A percentile compares a stretch with the other conserved stretches of the same genome.
Evolutionary conservation across 2,113 vertebrate genomes (phyloP).

Genomic region (Grantiella picta): DNA sequence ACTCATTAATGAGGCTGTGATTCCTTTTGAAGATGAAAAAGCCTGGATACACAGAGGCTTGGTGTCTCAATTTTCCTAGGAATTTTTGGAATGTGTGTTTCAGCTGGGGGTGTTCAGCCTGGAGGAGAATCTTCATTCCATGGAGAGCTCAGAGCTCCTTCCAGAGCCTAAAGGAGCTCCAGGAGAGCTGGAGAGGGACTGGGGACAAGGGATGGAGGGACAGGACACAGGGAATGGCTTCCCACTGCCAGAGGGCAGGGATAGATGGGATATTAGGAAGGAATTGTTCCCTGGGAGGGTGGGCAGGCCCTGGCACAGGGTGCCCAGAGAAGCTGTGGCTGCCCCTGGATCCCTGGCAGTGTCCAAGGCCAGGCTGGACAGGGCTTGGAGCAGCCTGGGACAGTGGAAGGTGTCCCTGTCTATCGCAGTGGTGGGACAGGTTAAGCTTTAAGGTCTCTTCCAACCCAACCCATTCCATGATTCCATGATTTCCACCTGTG

Average conservation of each 20-base stretch:
- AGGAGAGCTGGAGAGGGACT: background rate
- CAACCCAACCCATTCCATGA: background rate
- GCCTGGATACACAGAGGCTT: background rate
- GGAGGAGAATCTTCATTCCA: background rate
- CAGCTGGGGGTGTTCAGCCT: background rate
- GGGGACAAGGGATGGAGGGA: background rate
- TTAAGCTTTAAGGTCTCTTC: fast-evolving
- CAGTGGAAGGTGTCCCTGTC: background rate
- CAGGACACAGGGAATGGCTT: background rate
- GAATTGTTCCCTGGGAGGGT: background rate
- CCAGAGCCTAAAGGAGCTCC: background rate
- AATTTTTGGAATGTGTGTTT: background rate
- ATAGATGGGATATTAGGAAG: background rate
- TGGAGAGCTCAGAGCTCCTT: background rate
- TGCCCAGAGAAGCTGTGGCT: background rate
- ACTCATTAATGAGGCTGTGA: background rate
- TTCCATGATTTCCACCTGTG: background rate
- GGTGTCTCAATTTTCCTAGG: background rate
- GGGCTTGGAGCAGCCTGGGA: background rate
- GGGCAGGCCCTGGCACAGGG: background rate
- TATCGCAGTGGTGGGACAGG: fast-evolving
- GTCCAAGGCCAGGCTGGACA: background rate
- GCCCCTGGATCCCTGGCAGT: background rate
- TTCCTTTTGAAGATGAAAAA: background rate
- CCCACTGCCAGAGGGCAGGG: background rate